phyloP scores from a whole-genome alignment of 2,113 vertebrate species.

The Edolisoma coerulescens region DNA sequence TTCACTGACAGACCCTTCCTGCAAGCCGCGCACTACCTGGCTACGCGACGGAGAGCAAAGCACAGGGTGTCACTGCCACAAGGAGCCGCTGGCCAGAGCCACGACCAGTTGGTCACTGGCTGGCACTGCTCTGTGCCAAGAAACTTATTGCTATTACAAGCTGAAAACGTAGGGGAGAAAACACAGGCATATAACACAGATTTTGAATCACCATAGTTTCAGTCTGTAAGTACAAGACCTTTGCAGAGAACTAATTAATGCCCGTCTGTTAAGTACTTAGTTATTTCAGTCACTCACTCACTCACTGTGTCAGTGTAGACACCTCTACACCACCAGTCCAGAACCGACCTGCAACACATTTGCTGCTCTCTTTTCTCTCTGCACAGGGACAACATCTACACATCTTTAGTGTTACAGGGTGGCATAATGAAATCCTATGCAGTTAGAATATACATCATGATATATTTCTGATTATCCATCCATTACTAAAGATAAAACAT shows the following conservation, averaged over 20 bases:
- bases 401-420: slow-evolving; percentile 25
- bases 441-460: not conserved
- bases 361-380: not conserved
- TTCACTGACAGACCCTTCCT: not conserved
- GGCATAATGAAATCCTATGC: slow-evolving; percentile 10
- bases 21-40: not conserved
- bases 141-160: slow-evolving; percentile 51
- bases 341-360: not conserved
- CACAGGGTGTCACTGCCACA: not conserved
- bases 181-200: not conserved
- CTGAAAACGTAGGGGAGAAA: not conserved
- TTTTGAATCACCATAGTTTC: not conserved
- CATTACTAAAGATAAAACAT: slow-evolving; percentile 30
- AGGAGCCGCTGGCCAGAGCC: not conserved
- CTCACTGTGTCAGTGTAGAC: not conserved
- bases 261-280: not conserved
- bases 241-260: slow-evolving; percentile 45
- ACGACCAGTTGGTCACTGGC: not conserved
- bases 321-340: not conserved
- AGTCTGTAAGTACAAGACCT: not conserved
- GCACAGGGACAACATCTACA: not conserved
- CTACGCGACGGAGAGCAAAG: not conserved
- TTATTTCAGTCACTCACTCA: not conserved
- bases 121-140: not conserved
- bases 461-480: slow-evolving; percentile 46